Evolutionary conservation across 30 jellyfish, hydroid and myxozoan genomes (phyloP), one percentile per base, ranked within the genome.

Genomic region (Cassiopea xamachana): DNA sequence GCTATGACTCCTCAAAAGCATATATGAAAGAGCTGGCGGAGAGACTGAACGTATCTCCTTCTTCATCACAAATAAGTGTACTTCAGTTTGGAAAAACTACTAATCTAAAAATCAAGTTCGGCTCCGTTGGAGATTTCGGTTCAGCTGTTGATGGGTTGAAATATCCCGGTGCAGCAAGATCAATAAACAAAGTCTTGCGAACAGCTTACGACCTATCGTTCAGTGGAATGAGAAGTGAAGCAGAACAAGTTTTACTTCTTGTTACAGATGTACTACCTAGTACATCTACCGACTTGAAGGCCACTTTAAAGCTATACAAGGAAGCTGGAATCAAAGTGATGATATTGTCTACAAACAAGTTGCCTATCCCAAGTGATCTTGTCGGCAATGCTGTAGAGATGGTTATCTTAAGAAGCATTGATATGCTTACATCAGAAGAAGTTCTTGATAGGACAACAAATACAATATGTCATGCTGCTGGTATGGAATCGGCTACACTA

Each of bases 281-380:
- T 59, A 96, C 67, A 68, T 82, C 94, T 7, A 81, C 62, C 43
- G 82, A 45, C 13, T 81, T 89, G 16, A 84, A 61, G 27, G 51
- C 47, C 7, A 81, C 80, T 1, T 79, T 88, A 51, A 73, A 46
- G 8, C 89, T 48, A 62, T 84, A 79, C 71, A 69, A 82, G 16
- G 90, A 92, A 45, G 87, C 82, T 8, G 98, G 93, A 49, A 88
- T 92, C 73, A 62, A 44, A 68, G 91, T 92, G 62, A 50, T 92
- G 17, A 73, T 67, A 14, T 49, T 92, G 47, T 87, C 96, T 15
- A 68, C 89, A 17, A 87, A 91, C 17, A 43, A 50, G 67, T 79
- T 59, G 17, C 73, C 86, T 10, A 81, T 86, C 73, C 84, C 92
- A 73, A 81, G 75, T 18, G 87, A 87, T 73, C 83, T 92, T 73